Base-by-base conservation (phyloP, 2,113 vertebrate species). In the Azemiops feae region DNA sequence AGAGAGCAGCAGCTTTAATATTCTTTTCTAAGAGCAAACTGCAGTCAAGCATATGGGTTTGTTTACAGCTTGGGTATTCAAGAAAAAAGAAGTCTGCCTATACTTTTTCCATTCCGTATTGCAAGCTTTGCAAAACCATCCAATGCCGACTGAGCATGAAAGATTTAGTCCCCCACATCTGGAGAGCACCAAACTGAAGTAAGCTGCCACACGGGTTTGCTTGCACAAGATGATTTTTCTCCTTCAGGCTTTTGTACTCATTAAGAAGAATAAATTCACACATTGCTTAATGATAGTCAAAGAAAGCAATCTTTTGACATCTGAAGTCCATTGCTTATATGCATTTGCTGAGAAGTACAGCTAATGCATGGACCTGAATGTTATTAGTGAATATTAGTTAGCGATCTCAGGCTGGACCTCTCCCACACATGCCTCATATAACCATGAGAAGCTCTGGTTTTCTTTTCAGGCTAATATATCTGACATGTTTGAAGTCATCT, bases 1-100 rank as follows among this genome's bases (percentile, higher is more conserved):
- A 93, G 74, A 89, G 89, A 94, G 94, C 92, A 87, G 2, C 93
- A 94, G 95, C 92, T 96, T 94, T 93, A 94, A 95, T 96, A 87
- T 95, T 95, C 95, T 94, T 95, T 93, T 96, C 94, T 93, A 91
- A 94, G 43, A 88, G 95, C 69, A 93, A 95, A 93, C 11, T 90
- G 92, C 94, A 92, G 22, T 58, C 89, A 90, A 93, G 64, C 6
- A 52, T 95, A 94, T 25, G 85, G 94, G 93, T 93, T 74, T 52
- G 94, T 93, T 94, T 91, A 94, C 89, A 93, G 12, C 91, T 93
- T 89, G 90, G 96, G 93, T 88, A 92, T 92, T 93, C 95, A 96
- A 45, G 64, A 91, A 50, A 53, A 25, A 87, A 60, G 88, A 53
- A 91, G 93, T 89, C 95, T 88, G 90, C 4, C 34, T 39, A 91